These are phyloP conservation scores for Tigriopus californicus DNA, from an alignment of 2,888 invertebrate species.

Conservation along the genomic window DNA sequence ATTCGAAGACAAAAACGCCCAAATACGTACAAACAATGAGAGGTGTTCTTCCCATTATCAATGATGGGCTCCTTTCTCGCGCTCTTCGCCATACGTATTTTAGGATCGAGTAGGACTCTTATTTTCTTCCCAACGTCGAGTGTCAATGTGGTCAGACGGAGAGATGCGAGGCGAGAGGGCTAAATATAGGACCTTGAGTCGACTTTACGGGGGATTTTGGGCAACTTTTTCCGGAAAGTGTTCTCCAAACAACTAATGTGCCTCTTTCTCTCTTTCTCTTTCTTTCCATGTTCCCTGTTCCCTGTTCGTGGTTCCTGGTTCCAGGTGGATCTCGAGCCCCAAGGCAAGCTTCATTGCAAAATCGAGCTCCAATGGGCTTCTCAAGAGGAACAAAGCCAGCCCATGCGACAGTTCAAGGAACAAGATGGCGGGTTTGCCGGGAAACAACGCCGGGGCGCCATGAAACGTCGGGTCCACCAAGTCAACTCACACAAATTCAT, in stretches of 20 bases:
- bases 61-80: too few species aligned
- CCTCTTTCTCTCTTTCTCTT: too few species aligned
- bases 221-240: neutral
- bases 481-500: slow-evolving; percentile 76
- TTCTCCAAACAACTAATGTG: neutral
- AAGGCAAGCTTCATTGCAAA: slow-evolving; percentile 14
- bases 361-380: slow-evolving; percentile 36
- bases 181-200: neutral
- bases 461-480: slow-evolving; percentile 94
- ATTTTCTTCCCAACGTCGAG: too few species aligned
- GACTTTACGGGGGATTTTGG: neutral
- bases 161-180: too few species aligned
- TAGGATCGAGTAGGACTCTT: too few species aligned
- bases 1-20: too few species aligned
- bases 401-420: slow-evolving; percentile 78
- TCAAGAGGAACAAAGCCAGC: slow-evolving; percentile 46
- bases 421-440: slow-evolving; percentile 47
- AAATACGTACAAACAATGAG: too few species aligned
- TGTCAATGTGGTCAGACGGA: too few species aligned
- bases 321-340: slow-evolving; percentile 11
- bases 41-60: too few species aligned
- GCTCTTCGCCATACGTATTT: too few species aligned
- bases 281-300: slow-evolving; percentile 18
- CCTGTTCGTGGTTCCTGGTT: too few species aligned
- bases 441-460: slow-evolving; percentile 87